phyloP scores from a whole-genome alignment of 2,888 invertebrate genomes.

The Allacma fusca region DNA sequence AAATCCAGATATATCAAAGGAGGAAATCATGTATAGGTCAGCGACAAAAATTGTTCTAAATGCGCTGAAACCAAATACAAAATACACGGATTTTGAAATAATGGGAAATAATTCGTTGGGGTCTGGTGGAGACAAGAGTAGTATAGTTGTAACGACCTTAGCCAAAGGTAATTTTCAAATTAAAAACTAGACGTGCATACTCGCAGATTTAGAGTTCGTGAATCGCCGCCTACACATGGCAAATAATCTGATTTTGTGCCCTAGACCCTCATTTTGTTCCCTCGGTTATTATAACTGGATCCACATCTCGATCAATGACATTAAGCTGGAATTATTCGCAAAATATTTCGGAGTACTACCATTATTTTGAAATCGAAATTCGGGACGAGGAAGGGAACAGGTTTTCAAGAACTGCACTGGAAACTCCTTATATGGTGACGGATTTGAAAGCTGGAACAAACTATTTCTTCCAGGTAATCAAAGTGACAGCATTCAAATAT shows the following conservation, averaged over 20 bases:
- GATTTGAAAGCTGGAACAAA: conserved; percentile 80
- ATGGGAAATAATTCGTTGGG: conserved; percentile 75
- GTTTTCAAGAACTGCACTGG: conserved; percentile 61
- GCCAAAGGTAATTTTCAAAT: conserved; percentile 65
- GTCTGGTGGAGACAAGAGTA: conserved; percentile 68
- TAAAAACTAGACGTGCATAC: no score
- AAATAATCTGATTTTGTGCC: conserved; percentile 3
- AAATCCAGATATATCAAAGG: not conserved
- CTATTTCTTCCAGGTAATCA: conserved; percentile 76
- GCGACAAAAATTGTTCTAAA: conserved; percentile 68
- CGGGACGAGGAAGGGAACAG: conserved; percentile 29
- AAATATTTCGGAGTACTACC: conserved; percentile 55
- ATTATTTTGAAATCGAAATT: conserved; percentile 56
- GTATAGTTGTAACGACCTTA: conserved; percentile 71
- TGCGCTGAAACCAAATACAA: conserved; percentile 72
- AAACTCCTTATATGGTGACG: conserved; percentile 79
- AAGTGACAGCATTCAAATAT: no score
- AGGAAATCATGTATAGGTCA: conserved; percentile 2
- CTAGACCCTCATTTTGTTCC: conserved; percentile 80
- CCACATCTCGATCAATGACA: conserved; percentile 77
- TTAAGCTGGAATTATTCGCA: conserved; percentile 74
- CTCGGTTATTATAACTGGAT: conserved; percentile 77
- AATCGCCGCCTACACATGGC: no score
- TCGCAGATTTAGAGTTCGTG: no score
- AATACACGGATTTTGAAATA: conserved; percentile 73